Conservation (phyloP, 1,140 invertebrate species). For the Drosophila santomea region DNA sequence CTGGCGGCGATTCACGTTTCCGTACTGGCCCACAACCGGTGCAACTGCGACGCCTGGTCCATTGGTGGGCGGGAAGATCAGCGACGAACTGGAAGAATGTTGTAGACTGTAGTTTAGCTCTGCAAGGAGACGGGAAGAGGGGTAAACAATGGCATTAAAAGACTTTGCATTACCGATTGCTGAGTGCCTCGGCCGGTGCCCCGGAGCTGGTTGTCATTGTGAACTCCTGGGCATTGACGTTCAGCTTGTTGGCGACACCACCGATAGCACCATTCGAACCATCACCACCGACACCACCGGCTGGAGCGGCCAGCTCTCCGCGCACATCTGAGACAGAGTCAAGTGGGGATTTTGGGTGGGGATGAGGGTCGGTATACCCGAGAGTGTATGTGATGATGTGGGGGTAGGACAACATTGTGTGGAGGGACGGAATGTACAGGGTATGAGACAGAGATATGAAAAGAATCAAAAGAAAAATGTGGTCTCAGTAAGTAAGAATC, state of each 20-base stretch:
- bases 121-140: slow-evolving; percentile 76
- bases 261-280: slow-evolving; percentile 54
- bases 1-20: slow-evolving; percentile 66
- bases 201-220: slow-evolving; percentile 87
- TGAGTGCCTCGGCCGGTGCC: slow-evolving; percentile 68
- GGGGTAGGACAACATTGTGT: slow-evolving; percentile 32
- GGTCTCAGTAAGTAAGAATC: slow-evolving; percentile 46
- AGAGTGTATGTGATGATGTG: slow-evolving; percentile 22
- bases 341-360: slow-evolving; percentile 8
- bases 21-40: slow-evolving; percentile 86
- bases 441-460: slow-evolving; percentile 52
- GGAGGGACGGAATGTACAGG: slow-evolving; percentile 22
- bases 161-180: slow-evolving; percentile 69
- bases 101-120: slow-evolving; percentile 84
- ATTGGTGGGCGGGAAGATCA: slow-evolving; percentile 80
- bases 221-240: slow-evolving; percentile 94
- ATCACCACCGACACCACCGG: slow-evolving; percentile 35
- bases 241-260: slow-evolving; percentile 87
- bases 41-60: slow-evolving; percentile 46
- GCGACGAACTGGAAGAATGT: slow-evolving; percentile 84
- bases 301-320: slow-evolving; percentile 56
- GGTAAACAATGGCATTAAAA: slow-evolving; percentile 70
- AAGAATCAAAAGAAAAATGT: slow-evolving; percentile 62
- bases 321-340: slow-evolving; percentile 65
- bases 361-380: slow-evolving; percentile 8